phyloP scores from a whole-genome alignment of 1,140 invertebrate species.

The Trachelipus rathkii region DNA sequence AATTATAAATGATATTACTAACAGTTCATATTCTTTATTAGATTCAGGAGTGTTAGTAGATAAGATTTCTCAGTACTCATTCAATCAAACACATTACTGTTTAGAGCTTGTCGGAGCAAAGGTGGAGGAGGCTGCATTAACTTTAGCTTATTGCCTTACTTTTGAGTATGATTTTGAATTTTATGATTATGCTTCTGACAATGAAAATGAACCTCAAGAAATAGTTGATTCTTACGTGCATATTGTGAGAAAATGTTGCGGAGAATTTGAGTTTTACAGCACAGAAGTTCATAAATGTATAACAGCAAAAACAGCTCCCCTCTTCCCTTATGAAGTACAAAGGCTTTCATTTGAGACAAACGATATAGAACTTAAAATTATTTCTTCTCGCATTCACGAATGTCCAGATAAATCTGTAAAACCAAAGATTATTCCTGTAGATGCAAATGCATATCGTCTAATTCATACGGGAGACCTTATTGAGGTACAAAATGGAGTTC shows the following conservation, averaged over 20 bases:
- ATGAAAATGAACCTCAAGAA: neutral
- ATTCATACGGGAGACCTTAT: neutral
- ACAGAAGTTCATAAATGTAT: neutral
- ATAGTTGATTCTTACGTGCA: neutral
- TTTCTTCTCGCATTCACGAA: constrained; percentile 1
- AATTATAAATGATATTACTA: neutral
- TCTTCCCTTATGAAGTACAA: neutral
- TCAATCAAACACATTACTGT: neutral
- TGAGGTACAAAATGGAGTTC: neutral
- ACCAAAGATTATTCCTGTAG: neutral
- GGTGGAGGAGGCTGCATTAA: neutral
- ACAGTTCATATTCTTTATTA: neutral
- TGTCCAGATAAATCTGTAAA: neutral
- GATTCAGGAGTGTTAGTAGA: neutral
- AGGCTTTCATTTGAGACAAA: neutral
- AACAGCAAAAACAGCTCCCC: neutral
- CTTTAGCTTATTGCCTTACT: neutral
- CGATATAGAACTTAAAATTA: neutral
- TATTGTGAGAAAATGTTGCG: neutral
- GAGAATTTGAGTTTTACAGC: neutral
- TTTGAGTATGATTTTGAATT: neutral
- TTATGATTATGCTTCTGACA: neutral
- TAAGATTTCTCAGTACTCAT: neutral
- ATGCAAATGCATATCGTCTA: neutral
- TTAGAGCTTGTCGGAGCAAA: neutral